Base-by-base conservation (phyloP, 1,140 invertebrate genomes). In the Pseudobourletiella spinata region DNA sequence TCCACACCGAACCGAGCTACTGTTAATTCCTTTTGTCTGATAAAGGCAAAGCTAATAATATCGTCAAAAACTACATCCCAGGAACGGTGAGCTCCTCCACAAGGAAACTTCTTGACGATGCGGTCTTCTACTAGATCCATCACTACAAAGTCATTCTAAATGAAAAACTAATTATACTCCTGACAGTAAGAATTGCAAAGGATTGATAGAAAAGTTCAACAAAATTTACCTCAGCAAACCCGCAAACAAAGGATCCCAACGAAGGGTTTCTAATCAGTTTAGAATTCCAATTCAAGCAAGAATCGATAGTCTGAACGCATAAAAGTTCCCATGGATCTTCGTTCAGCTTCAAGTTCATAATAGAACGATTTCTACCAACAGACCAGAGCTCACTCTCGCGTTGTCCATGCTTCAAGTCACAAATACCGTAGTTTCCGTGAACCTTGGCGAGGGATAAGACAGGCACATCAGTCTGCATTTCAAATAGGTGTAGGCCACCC, bases 141-240 rank as follows among this genome's bases (percentile, higher is more conserved):
- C 8, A 51, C n/a, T 3, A 51, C 48, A 51, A 51, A 51, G n/a
- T 51, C 48, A 51, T 51, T 51, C 48, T 51, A 26, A 26, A 6
- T 3, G 4, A 11, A 22, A 39, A 39, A n/a, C n/a, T n/a, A n/a
- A n/a, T n/a, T n/a, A n/a, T n/a, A n/a, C n/a, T n/a, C n/a, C n/a
- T n/a, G n/a, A n/a, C n/a, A n/a, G n/a, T n/a, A n/a, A n/a, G n/a
- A n/a, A n/a, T n/a, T n/a, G n/a, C 35, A 39, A 39, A n/a, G 35
- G n/a, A 24, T 25, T 25, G 28, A 25, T 51, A 51, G 32, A 39
- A 8, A 39, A n/a, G 32, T 39, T 39, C n/a, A 39, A 39, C 20
- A 8, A 8, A 48, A 48, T n/a, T 26, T 26, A 51, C 48, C 24
- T 51, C 48, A 51, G 48, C 25, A 51, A 51, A 51, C 22, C 48